phyloP scores from a whole-genome alignment of 2,113 vertebrate species.

The Mustela lutreola region DNA sequence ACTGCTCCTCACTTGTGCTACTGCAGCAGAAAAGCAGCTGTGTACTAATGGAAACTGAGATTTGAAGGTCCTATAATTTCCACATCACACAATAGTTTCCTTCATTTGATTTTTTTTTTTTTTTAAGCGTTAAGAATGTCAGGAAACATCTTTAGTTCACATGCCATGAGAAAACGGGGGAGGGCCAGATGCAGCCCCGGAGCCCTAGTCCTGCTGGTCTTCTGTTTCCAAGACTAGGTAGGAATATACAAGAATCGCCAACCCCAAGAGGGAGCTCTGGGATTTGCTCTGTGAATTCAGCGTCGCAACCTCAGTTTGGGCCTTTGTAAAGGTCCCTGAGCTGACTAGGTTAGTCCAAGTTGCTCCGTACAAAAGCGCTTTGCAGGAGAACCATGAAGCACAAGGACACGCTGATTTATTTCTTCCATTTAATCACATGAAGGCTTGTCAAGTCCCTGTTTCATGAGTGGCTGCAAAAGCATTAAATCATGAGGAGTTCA shows the following conservation, averaged over 20 bases:
- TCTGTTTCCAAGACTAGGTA: not conserved
- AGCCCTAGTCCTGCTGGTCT: not conserved
- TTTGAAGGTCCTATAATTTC: not conserved
- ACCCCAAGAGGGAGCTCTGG: constrained; percentile 60
- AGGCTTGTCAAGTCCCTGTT: too few species aligned
- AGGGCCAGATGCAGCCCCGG: not conserved
- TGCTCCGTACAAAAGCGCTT: not conserved
- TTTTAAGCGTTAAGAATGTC: not conserved
- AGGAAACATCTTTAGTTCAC: not conserved
- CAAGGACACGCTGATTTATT: not conserved
- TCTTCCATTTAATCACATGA: not conserved
- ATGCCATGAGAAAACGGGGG: not conserved
- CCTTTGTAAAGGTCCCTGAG: not conserved
- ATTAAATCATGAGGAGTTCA: not conserved
- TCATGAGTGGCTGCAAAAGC: not conserved
- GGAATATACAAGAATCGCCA: not conserved
- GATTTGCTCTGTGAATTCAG: not conserved
- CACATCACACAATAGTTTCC: not conserved
- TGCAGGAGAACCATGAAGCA: not conserved
- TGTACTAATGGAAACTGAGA: not conserved
- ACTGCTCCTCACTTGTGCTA: not conserved
- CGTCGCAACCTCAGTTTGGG: not conserved
- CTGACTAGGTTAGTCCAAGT: not conserved
- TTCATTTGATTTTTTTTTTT: not conserved
- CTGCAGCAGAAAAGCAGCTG: not conserved